Percentiles rank a stretch among this genome's conserved stretches.
Conservation (phyloP, 2,888 invertebrate species). For the Epirrhoe alternata region DNA sequence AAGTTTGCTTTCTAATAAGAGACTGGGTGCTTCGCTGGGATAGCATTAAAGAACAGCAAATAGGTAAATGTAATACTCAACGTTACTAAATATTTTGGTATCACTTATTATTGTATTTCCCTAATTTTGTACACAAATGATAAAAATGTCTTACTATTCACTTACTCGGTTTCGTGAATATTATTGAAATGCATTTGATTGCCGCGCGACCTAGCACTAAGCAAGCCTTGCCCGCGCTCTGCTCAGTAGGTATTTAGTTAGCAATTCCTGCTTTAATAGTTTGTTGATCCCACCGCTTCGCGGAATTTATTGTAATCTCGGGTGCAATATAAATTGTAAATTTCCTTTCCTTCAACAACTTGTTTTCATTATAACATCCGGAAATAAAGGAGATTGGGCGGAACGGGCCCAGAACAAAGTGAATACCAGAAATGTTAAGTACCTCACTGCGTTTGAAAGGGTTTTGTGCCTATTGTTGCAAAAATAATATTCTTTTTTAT, state of each 20-base stretch:
- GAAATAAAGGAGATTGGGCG: slow-evolving; percentile 12
- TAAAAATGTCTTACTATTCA: no score
- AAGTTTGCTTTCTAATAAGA: no score
- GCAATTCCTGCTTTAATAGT: slow-evolving; percentile 19
- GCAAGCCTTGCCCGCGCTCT: background rate
- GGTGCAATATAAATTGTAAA: slow-evolving; percentile 33
- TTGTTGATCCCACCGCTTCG: slow-evolving; percentile 9
- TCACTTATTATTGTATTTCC: no score
- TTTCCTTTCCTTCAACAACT: slow-evolving; percentile 32
- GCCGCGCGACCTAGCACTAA: background rate
- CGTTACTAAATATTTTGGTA: no score
- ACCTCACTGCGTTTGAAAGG: background rate
- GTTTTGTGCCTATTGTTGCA: background rate
- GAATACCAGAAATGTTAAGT: background rate
- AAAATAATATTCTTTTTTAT: background rate
- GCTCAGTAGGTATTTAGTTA: background rate
- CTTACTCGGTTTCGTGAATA: background rate
- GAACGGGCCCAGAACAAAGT: background rate
- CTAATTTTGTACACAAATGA: no score
- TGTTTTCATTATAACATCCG: slow-evolving; percentile 32
- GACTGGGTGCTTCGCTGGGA: no score
- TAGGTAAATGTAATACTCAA: no score
- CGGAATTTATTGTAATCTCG: slow-evolving; percentile 26
- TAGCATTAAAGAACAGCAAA: no score
- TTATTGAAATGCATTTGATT: background rate